These are phyloP conservation scores for Trichoplusia ni DNA, from an alignment of 1,140 invertebrate genomes.

Conservation along the genomic window DNA sequence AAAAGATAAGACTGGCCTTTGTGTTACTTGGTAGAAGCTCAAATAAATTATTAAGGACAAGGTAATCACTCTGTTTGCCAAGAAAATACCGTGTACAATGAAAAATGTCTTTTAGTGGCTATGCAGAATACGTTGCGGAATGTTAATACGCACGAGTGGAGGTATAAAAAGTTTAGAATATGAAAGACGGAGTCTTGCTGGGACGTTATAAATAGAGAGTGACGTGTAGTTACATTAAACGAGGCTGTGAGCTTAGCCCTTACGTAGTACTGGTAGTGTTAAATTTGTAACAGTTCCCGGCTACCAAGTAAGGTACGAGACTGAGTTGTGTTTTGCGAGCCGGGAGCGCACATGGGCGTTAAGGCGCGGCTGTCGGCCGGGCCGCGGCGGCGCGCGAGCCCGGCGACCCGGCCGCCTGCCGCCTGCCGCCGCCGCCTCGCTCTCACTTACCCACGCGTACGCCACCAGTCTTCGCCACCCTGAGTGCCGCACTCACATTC, in stretches of 20 bases:
- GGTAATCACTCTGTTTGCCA: slow-evolving; percentile 53
- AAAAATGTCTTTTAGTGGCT: slow-evolving; percentile 43
- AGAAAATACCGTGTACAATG: slow-evolving; percentile 44
- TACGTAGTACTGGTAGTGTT: slow-evolving; percentile 29
- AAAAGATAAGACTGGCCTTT: slow-evolving; percentile 50
- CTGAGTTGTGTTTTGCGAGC: slow-evolving; percentile 20
- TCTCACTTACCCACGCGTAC: too few species aligned
- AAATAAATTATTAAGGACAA: slow-evolving; percentile 53
- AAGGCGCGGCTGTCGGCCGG: neutral
- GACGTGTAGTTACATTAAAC: slow-evolving; percentile 21
- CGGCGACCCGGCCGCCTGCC: neutral
- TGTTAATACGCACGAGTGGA: slow-evolving; percentile 38
- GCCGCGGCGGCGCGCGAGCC: neutral
- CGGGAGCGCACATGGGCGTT: slow-evolving; percentile 6
- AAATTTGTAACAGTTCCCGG: slow-evolving; percentile 37
- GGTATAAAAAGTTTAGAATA: slow-evolving; percentile 18
- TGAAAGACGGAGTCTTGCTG: neutral
- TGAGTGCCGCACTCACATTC: slow-evolving; percentile 22
- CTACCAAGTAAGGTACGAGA: too few species aligned
- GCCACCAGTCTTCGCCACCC: slow-evolving; percentile 3
- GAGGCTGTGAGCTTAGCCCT: neutral
- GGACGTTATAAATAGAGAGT: slow-evolving; percentile 2
- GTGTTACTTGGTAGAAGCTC: slow-evolving; percentile 48
- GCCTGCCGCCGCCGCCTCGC: too few species aligned
- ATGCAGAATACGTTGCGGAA: slow-evolving; percentile 31